These are phyloP conservation scores for Atherinosoma microstoma DNA, from an alignment of 2,797 vertebrate species.

Conservation along the genomic window DNA sequence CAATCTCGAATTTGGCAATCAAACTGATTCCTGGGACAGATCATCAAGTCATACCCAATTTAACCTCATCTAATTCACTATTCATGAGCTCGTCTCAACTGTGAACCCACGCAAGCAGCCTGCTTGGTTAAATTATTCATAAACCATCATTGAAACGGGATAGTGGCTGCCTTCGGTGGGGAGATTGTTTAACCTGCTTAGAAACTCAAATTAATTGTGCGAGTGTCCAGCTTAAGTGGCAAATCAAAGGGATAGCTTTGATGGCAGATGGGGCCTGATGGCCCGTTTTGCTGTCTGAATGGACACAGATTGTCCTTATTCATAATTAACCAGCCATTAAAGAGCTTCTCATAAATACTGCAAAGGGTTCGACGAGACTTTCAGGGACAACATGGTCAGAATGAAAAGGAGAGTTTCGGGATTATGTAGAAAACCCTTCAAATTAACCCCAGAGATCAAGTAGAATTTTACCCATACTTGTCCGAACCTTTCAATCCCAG, in stretches of 20 bases:
- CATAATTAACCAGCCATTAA: slow-evolving; percentile 88
- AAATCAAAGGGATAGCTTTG: slow-evolving; percentile 76
- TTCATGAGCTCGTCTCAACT: slow-evolving; percentile 73
- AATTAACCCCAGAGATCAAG: slow-evolving; percentile 1
- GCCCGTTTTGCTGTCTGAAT: slow-evolving; percentile 84
- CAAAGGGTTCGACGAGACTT: slow-evolving; percentile 52
- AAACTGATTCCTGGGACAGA: slow-evolving; percentile 62
- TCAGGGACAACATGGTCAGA: slow-evolving; percentile 42
- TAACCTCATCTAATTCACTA: slow-evolving; percentile 66
- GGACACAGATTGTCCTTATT: slow-evolving; percentile 86
- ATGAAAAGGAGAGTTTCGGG: slow-evolving; percentile 32
- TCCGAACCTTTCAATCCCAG: slow-evolving; percentile 13
- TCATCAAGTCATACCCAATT: slow-evolving; percentile 69
- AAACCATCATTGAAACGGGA: slow-evolving; percentile 68
- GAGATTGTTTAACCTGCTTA: slow-evolving; percentile 81
- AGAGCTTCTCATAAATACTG: slow-evolving; percentile 75
- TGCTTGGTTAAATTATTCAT: slow-evolving; percentile 81
- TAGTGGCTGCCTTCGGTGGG: slow-evolving; percentile 68
- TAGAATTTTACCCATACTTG: background rate
- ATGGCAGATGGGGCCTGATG: slow-evolving; percentile 84
- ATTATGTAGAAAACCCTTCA: slow-evolving; percentile 13
- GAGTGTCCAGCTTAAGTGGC: slow-evolving; percentile 75
- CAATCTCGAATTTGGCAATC: slow-evolving; percentile 64
- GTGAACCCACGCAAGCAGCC: slow-evolving; percentile 66
- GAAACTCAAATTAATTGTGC: slow-evolving; percentile 72